Percentiles rank a stretch among this genome's conserved stretches.
Evolutionary conservation across 2,113 vertebrate species (phyloP).

Genomic region (Cichladusa arquata): DNA sequence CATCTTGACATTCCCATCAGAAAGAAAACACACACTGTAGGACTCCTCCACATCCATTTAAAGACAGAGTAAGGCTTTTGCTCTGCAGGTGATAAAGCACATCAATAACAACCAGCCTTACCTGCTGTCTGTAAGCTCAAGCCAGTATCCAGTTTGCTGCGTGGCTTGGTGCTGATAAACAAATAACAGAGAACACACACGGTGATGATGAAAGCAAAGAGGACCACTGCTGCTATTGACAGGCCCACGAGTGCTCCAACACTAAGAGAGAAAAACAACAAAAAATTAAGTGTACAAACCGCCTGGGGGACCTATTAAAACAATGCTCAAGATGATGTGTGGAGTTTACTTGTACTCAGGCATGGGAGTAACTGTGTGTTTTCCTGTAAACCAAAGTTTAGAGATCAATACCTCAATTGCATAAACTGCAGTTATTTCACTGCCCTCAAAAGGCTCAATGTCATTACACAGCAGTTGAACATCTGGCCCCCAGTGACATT

Average conservation of each 20-base stretch:
- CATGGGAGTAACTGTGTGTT: not conserved
- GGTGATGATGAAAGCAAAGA: slow-evolving; percentile 89
- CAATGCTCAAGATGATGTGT: not conserved
- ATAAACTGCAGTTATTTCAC: not conserved
- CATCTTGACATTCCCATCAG: not conserved
- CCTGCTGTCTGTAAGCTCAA: slow-evolving; percentile 82
- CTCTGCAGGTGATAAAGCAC: not conserved
- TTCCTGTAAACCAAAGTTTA: not conserved
- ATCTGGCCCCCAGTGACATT: not conserved
- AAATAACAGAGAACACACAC: slow-evolving; percentile 92
- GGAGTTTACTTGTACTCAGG: not conserved
- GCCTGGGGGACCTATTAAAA: not conserved
- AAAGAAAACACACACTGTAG: not conserved
- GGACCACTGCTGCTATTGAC: slow-evolving; percentile 87
- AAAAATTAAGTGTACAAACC: not conserved
- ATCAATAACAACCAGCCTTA: slow-evolving; percentile 52
- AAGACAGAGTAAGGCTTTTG: not conserved
- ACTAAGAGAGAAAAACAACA: slow-evolving; percentile 72
- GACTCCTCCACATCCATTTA: not conserved
- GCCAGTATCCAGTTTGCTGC: slow-evolving; percentile 83
- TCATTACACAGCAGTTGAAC: not conserved
- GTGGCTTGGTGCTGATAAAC: slow-evolving; percentile 89
- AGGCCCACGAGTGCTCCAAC: slow-evolving; percentile 89
- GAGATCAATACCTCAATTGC: not conserved
- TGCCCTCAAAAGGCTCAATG: not conserved